Evolutionary conservation across 2,888 invertebrate species (phyloP).

Genomic region (Lasioglossum marginatum): DNA sequence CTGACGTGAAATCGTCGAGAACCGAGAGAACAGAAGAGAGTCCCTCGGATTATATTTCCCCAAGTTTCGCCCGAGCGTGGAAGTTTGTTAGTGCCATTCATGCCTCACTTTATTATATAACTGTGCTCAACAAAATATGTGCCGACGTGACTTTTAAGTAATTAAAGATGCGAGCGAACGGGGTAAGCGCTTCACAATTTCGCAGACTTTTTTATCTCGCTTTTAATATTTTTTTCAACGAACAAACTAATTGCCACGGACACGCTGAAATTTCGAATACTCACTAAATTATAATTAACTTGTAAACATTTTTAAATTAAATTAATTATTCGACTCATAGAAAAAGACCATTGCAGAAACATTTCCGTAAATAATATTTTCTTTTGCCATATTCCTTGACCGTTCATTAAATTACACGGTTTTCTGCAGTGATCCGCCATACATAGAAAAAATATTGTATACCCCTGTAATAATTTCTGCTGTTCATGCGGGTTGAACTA

Average conservation of each 20-base stretch:
- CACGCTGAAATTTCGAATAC: not conserved
- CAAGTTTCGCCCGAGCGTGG: conserved; percentile 47
- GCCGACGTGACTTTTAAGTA: conserved; percentile 19
- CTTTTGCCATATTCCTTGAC: not conserved
- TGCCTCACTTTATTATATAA: conserved; percentile 41
- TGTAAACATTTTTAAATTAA: not conserved
- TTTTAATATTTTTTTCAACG: not conserved
- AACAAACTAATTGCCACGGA: not conserved
- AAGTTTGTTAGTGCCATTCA: conserved; percentile 52
- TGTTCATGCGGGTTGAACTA: not conserved
- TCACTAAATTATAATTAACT: not conserved
- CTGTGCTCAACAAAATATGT: conserved; percentile 20
- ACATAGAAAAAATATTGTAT: not conserved
- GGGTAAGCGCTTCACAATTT: not conserved
- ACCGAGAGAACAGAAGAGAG: conserved; percentile 42
- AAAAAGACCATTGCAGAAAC: not conserved
- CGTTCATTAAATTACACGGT: not conserved
- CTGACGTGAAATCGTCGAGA: conserved; percentile 48
- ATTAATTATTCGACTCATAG: not conserved
- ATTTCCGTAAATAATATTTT: not conserved
- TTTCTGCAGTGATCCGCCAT: not conserved
- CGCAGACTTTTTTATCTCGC: not conserved
- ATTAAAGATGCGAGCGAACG: conserved; percentile 27
- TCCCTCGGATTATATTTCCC: conserved; percentile 52
- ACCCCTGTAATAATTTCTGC: not conserved